Base-by-base conservation (phyloP, 2,113 vertebrate species). In the Anseranas semipalmata region DNA sequence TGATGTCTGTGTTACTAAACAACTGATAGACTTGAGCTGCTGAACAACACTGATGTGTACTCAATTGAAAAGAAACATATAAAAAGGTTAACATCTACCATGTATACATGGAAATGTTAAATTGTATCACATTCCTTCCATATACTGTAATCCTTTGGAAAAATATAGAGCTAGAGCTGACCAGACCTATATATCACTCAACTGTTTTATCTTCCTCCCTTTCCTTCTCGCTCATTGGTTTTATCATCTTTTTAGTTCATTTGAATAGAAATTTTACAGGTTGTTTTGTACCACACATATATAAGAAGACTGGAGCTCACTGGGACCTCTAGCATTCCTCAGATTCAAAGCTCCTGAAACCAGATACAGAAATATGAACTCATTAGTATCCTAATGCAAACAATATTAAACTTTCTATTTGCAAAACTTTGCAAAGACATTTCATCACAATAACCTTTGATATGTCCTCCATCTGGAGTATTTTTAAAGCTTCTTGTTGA, bases 401-500 rank as follows among this genome's bases (percentile, higher is more conserved):
- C 70, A 90, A 7, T 58, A 39, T 35, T 48, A 76, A 93, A 56
- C 77, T 86, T 92, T 39, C 70, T 74, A 45, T 62, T 77, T 66
- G 90, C 56, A 93, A 81, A 84, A 72, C 30, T 75, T 55, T 78
- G 88, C 68, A 66, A 83, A 88, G 63, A 84, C 48, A 65, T 92
- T 93, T 93, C 83, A 90, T 78, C 73, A 75, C 86, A 75, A 90
- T 60, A 75, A 80, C 78, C 77, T 94, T 82, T 93, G 92, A 96
- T 95, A 96, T 92, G 86, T 95, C 39, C 95, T 95, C 96, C 90
- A 86, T 18, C 28, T 67, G 90, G 92, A 96, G 92, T 59, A 90
- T 75, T 85, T 94, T 92, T 96, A 96, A 97, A 97, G 96, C 95
- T 94, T 92, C 76, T 92, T 82, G 67, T 14, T 90, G 52, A 93